Conservation (phyloP, 1,140 invertebrate species). For the Dolichoris vasculosae region DNA sequence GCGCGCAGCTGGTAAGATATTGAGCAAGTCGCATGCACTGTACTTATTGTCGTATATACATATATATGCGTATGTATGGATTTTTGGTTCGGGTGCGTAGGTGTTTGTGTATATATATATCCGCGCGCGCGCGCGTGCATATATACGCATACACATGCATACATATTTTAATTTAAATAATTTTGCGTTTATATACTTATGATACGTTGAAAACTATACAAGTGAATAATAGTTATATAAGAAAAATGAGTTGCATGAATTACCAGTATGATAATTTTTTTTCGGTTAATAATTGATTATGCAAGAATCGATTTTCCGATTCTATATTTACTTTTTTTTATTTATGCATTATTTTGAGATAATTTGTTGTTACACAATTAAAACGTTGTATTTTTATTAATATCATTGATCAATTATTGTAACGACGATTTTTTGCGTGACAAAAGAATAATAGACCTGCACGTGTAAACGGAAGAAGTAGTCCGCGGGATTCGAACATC, state of each 20-base stretch:
- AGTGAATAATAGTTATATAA: constrained; percentile 43
- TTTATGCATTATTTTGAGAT: neutral
- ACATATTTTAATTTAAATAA: constrained; percentile 40
- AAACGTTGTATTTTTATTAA: neutral
- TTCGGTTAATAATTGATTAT: neutral
- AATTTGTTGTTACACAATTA: neutral
- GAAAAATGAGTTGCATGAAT: constrained; percentile 47
- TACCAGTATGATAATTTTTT: constrained; percentile 30
- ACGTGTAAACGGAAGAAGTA: neutral
- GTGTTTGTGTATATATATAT: too few species aligned
- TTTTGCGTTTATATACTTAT: constrained; percentile 16
- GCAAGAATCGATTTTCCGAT: neutral
- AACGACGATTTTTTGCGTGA: neutral
- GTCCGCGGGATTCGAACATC: neutral
- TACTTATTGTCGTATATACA: constrained; percentile 50
- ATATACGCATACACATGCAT: constrained; percentile 37
- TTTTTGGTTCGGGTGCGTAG: too few species aligned
- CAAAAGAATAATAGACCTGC: neutral
- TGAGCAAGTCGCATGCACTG: constrained; percentile 48
- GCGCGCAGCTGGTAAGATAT: constrained; percentile 29
- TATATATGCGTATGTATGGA: too few species aligned
- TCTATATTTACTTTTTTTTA: neutral
- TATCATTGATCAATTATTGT: neutral
- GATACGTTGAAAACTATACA: constrained; percentile 7
- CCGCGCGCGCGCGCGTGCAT: too few species aligned